Base-by-base conservation (phyloP, 64 coral and sea anemone species). In the Porites australiensis region DNA sequence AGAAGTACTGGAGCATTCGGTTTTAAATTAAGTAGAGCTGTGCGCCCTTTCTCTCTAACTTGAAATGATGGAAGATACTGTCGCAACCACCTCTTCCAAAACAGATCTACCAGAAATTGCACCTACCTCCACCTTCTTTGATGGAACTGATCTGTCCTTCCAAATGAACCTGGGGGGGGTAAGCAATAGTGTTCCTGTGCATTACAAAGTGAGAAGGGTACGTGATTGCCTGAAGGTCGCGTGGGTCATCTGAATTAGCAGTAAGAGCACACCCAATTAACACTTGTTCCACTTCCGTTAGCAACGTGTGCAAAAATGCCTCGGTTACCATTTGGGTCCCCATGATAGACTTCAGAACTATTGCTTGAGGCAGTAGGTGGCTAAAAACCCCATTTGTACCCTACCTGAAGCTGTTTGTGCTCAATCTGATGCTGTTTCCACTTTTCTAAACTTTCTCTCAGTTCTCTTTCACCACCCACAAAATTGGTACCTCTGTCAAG, bases 331-430 rank as follows among this genome's bases (percentile, higher is more conserved):
- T 64, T 69, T 87, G 82, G 22, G 6, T 45, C 15, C 90, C 60
- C 77, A 93, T 44, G 19, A 69, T 93, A 49, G 82, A 44, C 62
- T 93, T 93, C 23, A 93, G 8, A 8, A 77, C 90, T 49, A 44
- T 78, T 23, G n/a, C 89, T 91, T 14, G 79, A 91, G 4, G 69
- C 89, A 44, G 89, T 49, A 49, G 89, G 78, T 11, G 89, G 79
- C 70, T 91, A 79, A 55, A 91, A 91, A 11, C 71, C 44, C 89
- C 89, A 91, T 13, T 82, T 91, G 65, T 69, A 91, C 59, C 89
- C 79, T 11, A 5, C 3, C 68, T 91, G 79, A 18, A 91, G 49
- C 8, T 83, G 79, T 16, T 91, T 79, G 16, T 68, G 21, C 15
- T 91, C 70, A 37, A 83, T 91, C 57, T 91, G 62, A 10, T 60